Evolutionary conservation across 92 coral and sea anemone genomes (phyloP).

Genomic region (Bergia puertoricense): DNA sequence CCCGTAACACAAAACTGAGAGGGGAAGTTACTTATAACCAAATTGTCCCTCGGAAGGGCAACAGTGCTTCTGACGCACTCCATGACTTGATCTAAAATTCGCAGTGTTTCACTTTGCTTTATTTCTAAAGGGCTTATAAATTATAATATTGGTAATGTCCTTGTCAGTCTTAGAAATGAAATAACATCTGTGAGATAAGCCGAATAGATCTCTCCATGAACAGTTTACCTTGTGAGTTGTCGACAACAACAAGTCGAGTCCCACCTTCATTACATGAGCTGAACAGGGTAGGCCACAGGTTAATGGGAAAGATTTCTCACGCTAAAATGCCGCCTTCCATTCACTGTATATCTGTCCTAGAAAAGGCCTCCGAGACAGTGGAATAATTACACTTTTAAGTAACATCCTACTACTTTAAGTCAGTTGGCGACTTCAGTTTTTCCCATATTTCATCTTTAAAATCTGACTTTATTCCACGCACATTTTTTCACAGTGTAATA

Average conservation of each 20-base stretch:
- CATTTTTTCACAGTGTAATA: constrained; percentile 10
- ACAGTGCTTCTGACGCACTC: not conserved
- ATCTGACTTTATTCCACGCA: constrained; percentile 29
- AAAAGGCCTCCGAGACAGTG: not conserved
- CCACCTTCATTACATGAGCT: not conserved
- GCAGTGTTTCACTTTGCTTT: not conserved
- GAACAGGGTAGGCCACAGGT: not conserved
- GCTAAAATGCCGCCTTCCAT: constrained; percentile 4
- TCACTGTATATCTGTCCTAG: not conserved
- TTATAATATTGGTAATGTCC: not conserved
- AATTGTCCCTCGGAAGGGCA: not conserved
- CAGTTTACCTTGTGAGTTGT: not conserved
- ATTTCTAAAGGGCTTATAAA: constrained; percentile 2
- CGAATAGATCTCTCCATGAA: not conserved
- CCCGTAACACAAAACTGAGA: not conserved
- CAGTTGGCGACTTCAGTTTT: not conserved
- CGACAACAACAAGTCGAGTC: not conserved
- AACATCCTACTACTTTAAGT: constrained; percentile 1
- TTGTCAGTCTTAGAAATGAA: not conserved
- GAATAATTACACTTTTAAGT: not conserved
- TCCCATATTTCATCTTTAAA: not conserved
- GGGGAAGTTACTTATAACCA: not conserved
- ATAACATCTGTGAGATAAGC: not conserved
- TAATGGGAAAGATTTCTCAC: not conserved
- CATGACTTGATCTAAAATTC: not conserved